phyloP scores from a whole-genome alignment of 2,888 invertebrate species.

The Cantharis lateralis region DNA sequence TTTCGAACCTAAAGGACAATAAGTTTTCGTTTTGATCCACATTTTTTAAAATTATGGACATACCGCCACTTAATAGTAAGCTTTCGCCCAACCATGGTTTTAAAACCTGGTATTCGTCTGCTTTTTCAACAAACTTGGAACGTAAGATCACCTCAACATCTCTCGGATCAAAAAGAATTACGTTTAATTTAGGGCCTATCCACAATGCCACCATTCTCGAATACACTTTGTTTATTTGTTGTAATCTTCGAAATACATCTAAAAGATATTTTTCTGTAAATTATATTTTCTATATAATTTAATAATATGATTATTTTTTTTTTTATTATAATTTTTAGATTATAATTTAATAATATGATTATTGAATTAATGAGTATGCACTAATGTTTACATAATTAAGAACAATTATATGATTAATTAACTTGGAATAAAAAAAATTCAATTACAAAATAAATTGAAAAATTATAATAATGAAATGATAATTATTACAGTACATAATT shows the following conservation, averaged over 20 bases:
- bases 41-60: not conserved
- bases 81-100: slow-evolving; percentile 40
- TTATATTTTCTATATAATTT: not conserved
- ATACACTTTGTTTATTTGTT: slow-evolving; percentile 19
- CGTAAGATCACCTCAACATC: slow-evolving; percentile 37
- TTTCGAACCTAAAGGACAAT: slow-evolving; percentile 29
- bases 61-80: slow-evolving; percentile 36
- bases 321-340: no score
- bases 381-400: not conserved
- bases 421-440: not conserved
- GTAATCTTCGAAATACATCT: slow-evolving; percentile 21
- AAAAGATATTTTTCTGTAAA: no score
- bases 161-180: slow-evolving; percentile 35
- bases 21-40: not conserved
- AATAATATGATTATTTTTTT: no score
- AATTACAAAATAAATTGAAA: not conserved
- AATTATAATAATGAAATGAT: not conserved
- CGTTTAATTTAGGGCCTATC: slow-evolving; percentile 38
- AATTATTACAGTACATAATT: not conserved
- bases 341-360: no score
- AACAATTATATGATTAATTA: not conserved
- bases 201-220: slow-evolving; percentile 34
- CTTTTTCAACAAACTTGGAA: slow-evolving; percentile 33
- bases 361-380: not conserved
- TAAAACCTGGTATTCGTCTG: slow-evolving; percentile 37